A percentile compares a stretch with the other conserved stretches of the same genome.
Evolutionary conservation across 2,888 invertebrate species (phyloP).

Genomic region (Cerastis rubricosa): DNA sequence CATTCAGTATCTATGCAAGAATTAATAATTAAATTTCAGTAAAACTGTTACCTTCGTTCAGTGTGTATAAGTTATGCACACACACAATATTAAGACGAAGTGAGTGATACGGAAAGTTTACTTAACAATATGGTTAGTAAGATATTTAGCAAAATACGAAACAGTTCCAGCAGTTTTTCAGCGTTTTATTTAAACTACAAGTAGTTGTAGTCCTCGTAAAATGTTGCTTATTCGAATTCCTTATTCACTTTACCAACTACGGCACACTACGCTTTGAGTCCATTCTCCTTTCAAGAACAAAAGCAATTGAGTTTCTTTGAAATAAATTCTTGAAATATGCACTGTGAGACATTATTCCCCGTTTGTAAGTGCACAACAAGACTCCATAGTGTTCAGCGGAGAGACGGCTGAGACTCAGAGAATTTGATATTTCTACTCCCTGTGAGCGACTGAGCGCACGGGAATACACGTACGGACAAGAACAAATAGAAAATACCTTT

Average conservation of each 20-base stretch:
- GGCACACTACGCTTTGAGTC: constrained; percentile 11
- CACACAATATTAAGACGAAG: neutral
- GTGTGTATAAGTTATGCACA: neutral
- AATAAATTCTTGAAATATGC: constrained; percentile 50
- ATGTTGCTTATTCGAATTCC: constrained; percentile 1
- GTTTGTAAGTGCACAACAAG: constrained; percentile 57
- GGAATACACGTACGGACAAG: constrained; percentile 51
- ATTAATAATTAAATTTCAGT: neutral
- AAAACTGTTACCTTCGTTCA: neutral
- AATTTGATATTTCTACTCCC: constrained; percentile 62
- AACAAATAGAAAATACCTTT: constrained; percentile 65
- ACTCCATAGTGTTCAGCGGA: constrained; percentile 43
- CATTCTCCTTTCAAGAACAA: constrained; percentile 26
- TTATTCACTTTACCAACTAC: constrained; percentile 22
- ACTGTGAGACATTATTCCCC: constrained; percentile 42
- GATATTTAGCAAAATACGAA: neutral
- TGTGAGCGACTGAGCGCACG: constrained; percentile 40
- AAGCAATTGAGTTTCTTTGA: constrained; percentile 36
- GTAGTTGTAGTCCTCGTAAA: neutral
- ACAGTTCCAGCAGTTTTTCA: neutral
- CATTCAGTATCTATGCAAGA: constrained; percentile 6
- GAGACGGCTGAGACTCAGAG: constrained; percentile 49
- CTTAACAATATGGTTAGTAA: too few species aligned
- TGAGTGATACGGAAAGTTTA: neutral
- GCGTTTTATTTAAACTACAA: neutral